Evolutionary conservation across 2,888 invertebrate genomes (phyloP).

Genomic region (Cepaea hortensis): DNA sequence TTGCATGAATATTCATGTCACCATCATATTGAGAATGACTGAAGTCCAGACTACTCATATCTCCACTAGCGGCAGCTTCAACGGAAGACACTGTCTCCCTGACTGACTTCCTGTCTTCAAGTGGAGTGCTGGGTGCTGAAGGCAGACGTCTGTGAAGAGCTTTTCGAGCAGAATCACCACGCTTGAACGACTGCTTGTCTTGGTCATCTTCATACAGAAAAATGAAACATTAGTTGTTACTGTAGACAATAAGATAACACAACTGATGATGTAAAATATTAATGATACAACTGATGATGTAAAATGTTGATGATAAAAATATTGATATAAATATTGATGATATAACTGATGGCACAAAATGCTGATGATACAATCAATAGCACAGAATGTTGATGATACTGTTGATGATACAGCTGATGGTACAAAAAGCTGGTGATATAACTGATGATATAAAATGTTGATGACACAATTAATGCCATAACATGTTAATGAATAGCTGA

Average conservation of each 20-base stretch:
- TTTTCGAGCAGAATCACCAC: slow-evolving; percentile 66
- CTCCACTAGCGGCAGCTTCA: slow-evolving; percentile 15
- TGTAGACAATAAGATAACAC: not conserved
- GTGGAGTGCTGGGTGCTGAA: slow-evolving; percentile 67
- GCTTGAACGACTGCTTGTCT: slow-evolving; percentile 59
- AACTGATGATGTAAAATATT: too few relatives aligned
- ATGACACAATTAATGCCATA: too few relatives aligned
- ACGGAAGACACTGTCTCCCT: slow-evolving; percentile 28
- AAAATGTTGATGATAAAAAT: too few relatives aligned
- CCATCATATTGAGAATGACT: slow-evolving; percentile 12
- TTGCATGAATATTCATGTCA: slow-evolving; percentile 50
- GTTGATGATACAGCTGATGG: too few relatives aligned
- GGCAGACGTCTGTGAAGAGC: slow-evolving; percentile 66
- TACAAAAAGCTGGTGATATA: too few relatives aligned
- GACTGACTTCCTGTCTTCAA: slow-evolving; percentile 54
- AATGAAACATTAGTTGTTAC: not conserved
- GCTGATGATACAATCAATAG: too few relatives aligned
- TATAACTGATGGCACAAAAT: too few relatives aligned
- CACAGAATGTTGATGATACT: too few relatives aligned
- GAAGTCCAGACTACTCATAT: slow-evolving; percentile 12
- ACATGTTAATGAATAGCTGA: too few relatives aligned
- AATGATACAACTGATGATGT: too few relatives aligned
- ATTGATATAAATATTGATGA: too few relatives aligned
- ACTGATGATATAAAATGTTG: too few relatives aligned
- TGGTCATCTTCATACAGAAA: not conserved